Evolutionary conservation across 2,888 invertebrate genomes (phyloP).

Genomic region (Drosophila neonasuta): DNA sequence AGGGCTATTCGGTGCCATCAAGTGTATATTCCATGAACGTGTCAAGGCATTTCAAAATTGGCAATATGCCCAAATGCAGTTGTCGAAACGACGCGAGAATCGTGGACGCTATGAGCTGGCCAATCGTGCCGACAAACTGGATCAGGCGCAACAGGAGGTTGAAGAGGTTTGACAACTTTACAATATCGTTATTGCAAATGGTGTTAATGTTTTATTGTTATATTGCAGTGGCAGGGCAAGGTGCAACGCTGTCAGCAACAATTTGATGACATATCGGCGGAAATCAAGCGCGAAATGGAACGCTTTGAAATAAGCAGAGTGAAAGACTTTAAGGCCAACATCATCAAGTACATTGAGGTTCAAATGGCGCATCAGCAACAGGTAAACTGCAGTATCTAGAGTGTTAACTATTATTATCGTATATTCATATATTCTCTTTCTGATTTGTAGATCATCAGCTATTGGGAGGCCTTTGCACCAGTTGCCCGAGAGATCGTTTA

Average conservation of each 20-base stretch:
- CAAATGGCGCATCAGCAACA: constrained; percentile 97
- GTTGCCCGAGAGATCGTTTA: constrained; percentile 96
- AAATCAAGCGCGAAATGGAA: constrained; percentile 96
- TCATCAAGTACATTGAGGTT: constrained; percentile 95
- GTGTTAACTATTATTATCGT: neutral
- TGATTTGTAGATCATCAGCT: constrained; percentile 77
- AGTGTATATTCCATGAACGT: constrained; percentile 89
- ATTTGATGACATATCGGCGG: constrained; percentile 96
- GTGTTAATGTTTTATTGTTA: constrained; percentile 3
- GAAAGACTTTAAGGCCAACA: constrained; percentile 93
- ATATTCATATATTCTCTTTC: neutral
- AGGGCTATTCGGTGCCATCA: constrained; percentile 94
- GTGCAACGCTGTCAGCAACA: constrained; percentile 98
- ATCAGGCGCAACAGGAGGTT: constrained; percentile 94
- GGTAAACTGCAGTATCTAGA: constrained; percentile 84
- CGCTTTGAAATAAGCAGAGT: constrained; percentile 94
- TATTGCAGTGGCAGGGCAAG: constrained; percentile 93
- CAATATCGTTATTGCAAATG: neutral
- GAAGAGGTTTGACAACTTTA: constrained; percentile 87
- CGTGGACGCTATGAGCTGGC: constrained; percentile 96
- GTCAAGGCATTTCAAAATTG: constrained; percentile 94
- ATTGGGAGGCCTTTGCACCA: constrained; percentile 96
- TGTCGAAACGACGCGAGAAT: constrained; percentile 96
- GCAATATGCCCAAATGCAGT: constrained; percentile 97
- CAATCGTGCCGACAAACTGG: constrained; percentile 94